A percentile compares a stretch with the other conserved stretches of the same genome.
Evolutionary conservation across 2,797 vertebrate species (phyloP).

Genomic region (Sebastolobus alascanus): DNA sequence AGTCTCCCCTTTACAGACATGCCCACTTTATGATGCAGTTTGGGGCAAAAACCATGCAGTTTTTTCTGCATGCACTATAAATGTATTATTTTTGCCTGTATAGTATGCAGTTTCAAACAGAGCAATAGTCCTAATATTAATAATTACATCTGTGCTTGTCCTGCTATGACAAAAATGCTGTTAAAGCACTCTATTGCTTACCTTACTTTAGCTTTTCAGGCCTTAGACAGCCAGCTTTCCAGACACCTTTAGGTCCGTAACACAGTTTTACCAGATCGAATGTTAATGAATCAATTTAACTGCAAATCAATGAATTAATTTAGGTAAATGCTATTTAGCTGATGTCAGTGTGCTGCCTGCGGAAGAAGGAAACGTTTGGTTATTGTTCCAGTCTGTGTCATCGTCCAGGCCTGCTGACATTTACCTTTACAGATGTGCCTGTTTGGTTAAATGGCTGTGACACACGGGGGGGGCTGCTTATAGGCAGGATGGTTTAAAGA

Average conservation of each 20-base stretch:
- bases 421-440: conserved; percentile 71
- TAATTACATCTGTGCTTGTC: background rate
- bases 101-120: background rate
- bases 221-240: background rate
- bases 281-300: conserved; percentile 26
- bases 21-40: no score
- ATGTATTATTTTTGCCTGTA: no score
- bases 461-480: conserved; percentile 60
- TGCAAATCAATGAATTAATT: conserved; percentile 15
- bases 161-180: background rate
- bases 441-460: conserved; percentile 78
- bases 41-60: no score
- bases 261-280: background rate
- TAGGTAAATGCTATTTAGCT: conserved; percentile 23
- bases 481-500: conserved; percentile 72
- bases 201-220: background rate
- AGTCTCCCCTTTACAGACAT: no score
- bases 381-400: conserved; percentile 43
- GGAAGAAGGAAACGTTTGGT: conserved; percentile 66
- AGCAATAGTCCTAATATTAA: background rate
- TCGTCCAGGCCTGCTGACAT: conserved; percentile 58
- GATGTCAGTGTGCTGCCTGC: conserved; percentile 34
- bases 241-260: background rate
- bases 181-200: background rate
- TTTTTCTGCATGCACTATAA: accelerated